phyloP scores from a whole-genome alignment of 2,113 vertebrate species.

The Ceyx margarethae region DNA sequence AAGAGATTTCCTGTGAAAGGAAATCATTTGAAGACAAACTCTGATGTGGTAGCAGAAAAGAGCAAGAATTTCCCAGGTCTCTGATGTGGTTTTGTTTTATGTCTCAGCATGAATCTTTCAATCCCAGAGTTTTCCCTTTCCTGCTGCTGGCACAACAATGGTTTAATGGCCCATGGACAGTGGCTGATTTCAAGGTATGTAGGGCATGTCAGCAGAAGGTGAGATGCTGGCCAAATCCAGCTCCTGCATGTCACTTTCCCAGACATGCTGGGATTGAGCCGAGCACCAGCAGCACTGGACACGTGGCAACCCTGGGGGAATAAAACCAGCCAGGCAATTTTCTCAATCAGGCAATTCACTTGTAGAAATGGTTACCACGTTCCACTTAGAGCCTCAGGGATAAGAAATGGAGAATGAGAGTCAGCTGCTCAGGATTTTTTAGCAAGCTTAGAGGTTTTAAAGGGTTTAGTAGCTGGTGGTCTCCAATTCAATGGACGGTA shows the following conservation, averaged over 20 bases:
- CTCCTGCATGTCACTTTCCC: neutral
- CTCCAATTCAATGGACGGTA: neutral
- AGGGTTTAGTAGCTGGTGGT: neutral
- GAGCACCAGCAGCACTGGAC: neutral
- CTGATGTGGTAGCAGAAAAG: neutral
- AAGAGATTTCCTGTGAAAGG: slow-evolving; percentile 13
- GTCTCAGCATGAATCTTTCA: neutral
- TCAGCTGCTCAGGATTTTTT: neutral
- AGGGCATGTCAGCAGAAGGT: neutral
- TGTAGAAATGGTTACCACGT: neutral
- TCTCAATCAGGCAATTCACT: neutral
- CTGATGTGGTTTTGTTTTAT: neutral
- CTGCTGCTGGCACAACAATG: neutral
- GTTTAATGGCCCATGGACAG: neutral
- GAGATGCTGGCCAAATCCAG: neutral
- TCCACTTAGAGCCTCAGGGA: neutral
- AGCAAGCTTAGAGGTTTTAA: neutral
- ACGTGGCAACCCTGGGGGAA: neutral
- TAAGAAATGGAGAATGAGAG: neutral
- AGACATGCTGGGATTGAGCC: neutral
- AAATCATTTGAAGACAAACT: slow-evolving; percentile 14
- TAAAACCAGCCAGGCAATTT: neutral
- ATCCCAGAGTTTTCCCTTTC: neutral
- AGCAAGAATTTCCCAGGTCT: neutral
- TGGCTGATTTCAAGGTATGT: rapidly evolving